A percentile compares a stretch with the other conserved stretches of the same genome.
Conservation (phyloP, 2,888 invertebrate genomes). For the Drosophila pseudotalamancana region DNA sequence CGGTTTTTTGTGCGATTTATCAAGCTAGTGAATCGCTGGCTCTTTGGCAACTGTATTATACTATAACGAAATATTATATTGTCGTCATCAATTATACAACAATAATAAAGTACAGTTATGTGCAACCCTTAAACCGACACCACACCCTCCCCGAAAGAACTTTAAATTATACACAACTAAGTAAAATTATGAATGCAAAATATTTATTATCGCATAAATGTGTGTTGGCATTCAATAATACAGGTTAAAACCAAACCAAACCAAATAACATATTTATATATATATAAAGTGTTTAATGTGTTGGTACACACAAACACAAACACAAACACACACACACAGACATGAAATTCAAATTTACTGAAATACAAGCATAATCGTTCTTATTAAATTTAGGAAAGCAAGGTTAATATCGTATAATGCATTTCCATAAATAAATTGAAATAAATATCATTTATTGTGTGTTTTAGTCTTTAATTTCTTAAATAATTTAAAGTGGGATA, state of each 20-base stretch:
- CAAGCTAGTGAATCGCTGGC: slow-evolving; percentile 8
- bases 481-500: not conserved
- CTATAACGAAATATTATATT: slow-evolving; percentile 13
- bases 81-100: slow-evolving; percentile 16
- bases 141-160: slow-evolving; percentile 5
- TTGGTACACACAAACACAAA: slow-evolving; percentile 4
- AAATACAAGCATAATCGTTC: slow-evolving; percentile 58
- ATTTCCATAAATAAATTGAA: slow-evolving; percentile 57
- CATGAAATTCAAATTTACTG: slow-evolving; percentile 32
- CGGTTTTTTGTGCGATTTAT: slow-evolving; percentile 5
- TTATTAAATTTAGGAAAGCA: slow-evolving; percentile 53
- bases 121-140: slow-evolving; percentile 9
- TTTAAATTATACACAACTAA: slow-evolving; percentile 20
- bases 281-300: slow-evolving; percentile 20
- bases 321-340: slow-evolving; percentile 2
- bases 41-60: slow-evolving; percentile 41
- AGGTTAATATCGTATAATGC: slow-evolving; percentile 42
- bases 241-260: slow-evolving; percentile 4
- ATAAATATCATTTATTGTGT: slow-evolving; percentile 17
- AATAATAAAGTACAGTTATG: slow-evolving; percentile 24
- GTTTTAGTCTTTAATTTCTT: not conserved
- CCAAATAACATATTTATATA: not conserved
- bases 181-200: slow-evolving; percentile 20
- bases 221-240: slow-evolving; percentile 32
- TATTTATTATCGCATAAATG: slow-evolving; percentile 28